Percentiles rank a stretch among this genome's conserved stretches.
Evolutionary conservation across 2,113 vertebrate species (phyloP).

Genomic region (Oxyruncus cristatus): DNA sequence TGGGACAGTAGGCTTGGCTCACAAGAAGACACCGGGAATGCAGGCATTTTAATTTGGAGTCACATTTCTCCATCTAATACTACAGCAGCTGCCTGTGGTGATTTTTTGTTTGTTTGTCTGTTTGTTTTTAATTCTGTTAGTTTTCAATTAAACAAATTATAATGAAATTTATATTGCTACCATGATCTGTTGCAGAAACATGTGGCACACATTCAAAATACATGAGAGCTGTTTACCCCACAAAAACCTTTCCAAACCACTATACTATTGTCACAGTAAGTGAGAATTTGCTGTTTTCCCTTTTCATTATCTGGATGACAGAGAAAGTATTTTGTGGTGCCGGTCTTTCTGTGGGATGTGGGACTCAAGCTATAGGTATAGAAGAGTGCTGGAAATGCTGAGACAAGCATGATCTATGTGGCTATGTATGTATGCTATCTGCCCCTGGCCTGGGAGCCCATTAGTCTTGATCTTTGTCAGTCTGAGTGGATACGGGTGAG

Average conservation of each 20-base stretch:
- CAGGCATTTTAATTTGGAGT: background rate
- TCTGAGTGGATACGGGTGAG: fast-evolving
- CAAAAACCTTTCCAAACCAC: slow-evolving; percentile 98
- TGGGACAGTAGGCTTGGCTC: background rate
- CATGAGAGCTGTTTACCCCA: slow-evolving; percentile 89
- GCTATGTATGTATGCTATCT: background rate
- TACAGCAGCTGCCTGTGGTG: background rate
- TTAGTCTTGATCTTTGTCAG: background rate
- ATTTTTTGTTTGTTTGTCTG: background rate
- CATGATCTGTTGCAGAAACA: slow-evolving; percentile 77
- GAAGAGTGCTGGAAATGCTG: background rate
- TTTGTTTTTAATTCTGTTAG: background rate
- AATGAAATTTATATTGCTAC: background rate
- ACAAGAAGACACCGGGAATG: background rate
- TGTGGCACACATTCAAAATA: slow-evolving; percentile 84
- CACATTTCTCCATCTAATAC: background rate
- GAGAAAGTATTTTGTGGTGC: background rate
- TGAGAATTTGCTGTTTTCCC: slow-evolving; percentile 8
- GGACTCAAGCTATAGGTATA: background rate
- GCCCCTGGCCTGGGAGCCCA: background rate
- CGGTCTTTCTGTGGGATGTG: background rate
- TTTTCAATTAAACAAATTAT: background rate
- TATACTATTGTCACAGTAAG: slow-evolving; percentile 95
- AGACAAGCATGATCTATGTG: background rate
- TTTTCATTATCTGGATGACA: background rate